These are phyloP conservation scores for Hirundo rustica DNA, from an alignment of 2,797 vertebrate genomes.

Conservation along the genomic window DNA sequence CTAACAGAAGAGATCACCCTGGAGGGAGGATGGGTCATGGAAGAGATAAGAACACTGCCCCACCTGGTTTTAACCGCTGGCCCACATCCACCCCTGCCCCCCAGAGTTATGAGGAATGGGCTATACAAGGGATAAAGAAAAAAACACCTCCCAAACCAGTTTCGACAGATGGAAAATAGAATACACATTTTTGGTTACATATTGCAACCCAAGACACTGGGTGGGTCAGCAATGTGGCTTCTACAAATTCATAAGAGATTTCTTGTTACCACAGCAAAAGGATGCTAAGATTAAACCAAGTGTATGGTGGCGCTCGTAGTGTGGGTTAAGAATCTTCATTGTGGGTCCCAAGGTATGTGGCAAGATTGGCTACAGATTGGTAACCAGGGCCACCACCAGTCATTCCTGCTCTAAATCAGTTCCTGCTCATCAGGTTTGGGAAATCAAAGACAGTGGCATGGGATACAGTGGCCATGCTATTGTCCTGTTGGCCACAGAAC, in stretches of 20 bases:
- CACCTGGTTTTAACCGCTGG: too few species aligned
- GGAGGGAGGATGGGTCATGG: too few species aligned
- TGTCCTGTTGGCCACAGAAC: not conserved
- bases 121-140: too few species aligned
- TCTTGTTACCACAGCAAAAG: not conserved
- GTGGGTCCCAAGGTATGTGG: not conserved
- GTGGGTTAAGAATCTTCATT: not conserved
- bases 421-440: not conserved
- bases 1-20: too few species aligned
- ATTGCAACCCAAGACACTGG: not conserved
- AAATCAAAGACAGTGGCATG: not conserved
- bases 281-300: not conserved
- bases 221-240: not conserved
- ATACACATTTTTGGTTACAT: too few species aligned
- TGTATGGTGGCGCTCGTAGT: not conserved
- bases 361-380: not conserved
- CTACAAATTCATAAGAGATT: not conserved
- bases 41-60: too few species aligned
- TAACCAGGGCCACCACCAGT: not conserved
- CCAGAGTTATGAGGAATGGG: too few species aligned
- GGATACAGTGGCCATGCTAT: not conserved
- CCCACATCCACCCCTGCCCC: too few species aligned
- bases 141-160: too few species aligned
- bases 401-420: not conserved
- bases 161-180: too few species aligned